Base-by-base conservation (phyloP, 2,888 invertebrate genomes). In the Dryobotodes eremita region DNA sequence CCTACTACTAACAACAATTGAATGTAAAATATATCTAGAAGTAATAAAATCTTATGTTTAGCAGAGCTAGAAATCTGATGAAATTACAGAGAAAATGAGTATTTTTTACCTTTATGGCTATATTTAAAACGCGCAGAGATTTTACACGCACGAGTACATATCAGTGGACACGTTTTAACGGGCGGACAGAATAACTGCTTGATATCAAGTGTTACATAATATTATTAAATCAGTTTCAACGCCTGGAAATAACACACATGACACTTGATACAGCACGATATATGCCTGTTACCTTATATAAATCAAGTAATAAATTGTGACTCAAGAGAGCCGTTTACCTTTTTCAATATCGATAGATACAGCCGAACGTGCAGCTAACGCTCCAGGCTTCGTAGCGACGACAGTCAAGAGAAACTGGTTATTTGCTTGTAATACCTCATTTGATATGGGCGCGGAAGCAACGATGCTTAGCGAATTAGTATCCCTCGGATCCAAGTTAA, bases 361-460 rank as follows among this genome's bases (percentile, higher is more conserved):
- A 72, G 88, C 90, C 50, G 94, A 87, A 71, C 85, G 86, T 42
- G 89, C 92, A 72, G 55, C 71, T 46, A 72, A 57, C 42, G 83
- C 73, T 64, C 86, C 86, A 7, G 88, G 78, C 46, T 92, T 92
- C 6, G 61, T 69, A 23, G 93, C 93, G 1, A 88, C 65, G 10
- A 93, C 85, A 65, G 88, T 84, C 55, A 93, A 89, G 50, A 93
- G 62, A 10, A 93, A 79, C 31, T 91, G 88, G 46, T 82, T 89
- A 69, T 91, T 85, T 48, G 86, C 84, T 36, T 89, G 84, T 76
- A 93, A 55, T 20, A 93, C 57, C 17, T 80, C 85, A n/a, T 80
- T 79, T 17, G 77, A 13, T 36, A 77, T 68, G 26, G 66, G 26
- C 20, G 6, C 17, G 17, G n/a, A 5, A 8, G 23, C 80, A 31